Evolutionary conservation across 2,888 invertebrate genomes (phyloP), one percentile per base, ranked within the genome.

Genomic region (Lycia hirtaria): DNA sequence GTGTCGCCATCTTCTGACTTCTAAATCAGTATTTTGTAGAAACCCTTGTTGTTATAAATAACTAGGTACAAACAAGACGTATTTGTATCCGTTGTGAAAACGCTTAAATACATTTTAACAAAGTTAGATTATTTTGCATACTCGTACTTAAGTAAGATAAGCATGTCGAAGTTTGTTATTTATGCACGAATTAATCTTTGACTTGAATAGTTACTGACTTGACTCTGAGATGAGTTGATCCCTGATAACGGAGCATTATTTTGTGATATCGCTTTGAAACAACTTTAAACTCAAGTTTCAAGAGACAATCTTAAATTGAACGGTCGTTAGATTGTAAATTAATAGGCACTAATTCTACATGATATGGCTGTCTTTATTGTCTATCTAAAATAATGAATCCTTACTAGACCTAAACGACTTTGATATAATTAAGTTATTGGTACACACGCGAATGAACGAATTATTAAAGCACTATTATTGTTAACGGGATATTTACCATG

Each of bases 101-200:
- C 12, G 15, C 15, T 1, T 17, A 19, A 10, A 7, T 40, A 22
- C 3, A 40, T 28, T 49, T 20, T 30, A n/a, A n/a, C 30, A 20
- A 38, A 49, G 49, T 49, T 49, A 30, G 38, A 17, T 12, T 19
- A 28, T 12, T 20, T 2, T 17, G 40, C 12, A 19, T 20, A 26
- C 10, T 17, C 17, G 26, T 48, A 14, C 4, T 19, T 49, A 14
- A 12, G 20, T 12, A 26, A 32, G 22, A 50, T 50, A 50, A 40
- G 30, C 50, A 30, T 40, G 32, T 6, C 32, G 22, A 30, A 50
- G 14, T 49, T 50, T 22, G 15, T 15, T 30, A 50, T 40, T 32
- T 15, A 40, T 20, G 15, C 30, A 5, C 30, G 14, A 38, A 30
- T 26, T 26, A 9, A 38, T 19, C 37, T 28, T 30, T 49, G 38